Evolutionary conservation across 2,888 invertebrate species (phyloP).

Genomic region (Drosophila prostipennis): DNA sequence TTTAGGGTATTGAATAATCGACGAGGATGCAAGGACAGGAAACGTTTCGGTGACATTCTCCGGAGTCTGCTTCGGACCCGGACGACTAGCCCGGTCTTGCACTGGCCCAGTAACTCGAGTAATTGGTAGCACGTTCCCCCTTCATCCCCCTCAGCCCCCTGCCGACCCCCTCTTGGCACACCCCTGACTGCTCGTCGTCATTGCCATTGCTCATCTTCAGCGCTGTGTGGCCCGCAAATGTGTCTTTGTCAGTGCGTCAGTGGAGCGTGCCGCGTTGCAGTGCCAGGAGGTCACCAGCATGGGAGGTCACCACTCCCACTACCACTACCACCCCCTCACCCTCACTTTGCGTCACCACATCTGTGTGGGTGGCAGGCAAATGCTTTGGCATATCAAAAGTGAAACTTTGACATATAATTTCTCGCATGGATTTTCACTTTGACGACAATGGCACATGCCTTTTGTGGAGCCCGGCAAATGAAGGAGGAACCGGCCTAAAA

Average conservation of each 20-base stretch:
- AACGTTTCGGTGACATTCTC: conserved; percentile 63
- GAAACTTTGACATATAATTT: conserved; percentile 79
- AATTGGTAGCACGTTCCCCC: conserved; percentile 56
- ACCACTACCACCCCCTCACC: not conserved
- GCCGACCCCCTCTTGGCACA: not conserved
- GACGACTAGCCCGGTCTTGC: conserved; percentile 48
- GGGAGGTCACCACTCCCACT: not conserved
- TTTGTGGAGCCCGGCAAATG: conserved; percentile 20
- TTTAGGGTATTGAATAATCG: not conserved
- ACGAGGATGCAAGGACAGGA: conserved; percentile 51
- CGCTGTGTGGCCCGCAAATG: conserved; percentile 54
- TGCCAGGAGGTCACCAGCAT: conserved; percentile 26
- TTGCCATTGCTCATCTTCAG: conserved; percentile 44
- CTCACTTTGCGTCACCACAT: not conserved
- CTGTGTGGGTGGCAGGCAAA: conserved; percentile 33
- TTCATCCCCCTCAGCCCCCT: no score
- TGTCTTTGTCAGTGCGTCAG: conserved; percentile 76
- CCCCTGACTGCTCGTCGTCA: conserved; percentile 19
- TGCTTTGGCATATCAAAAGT: conserved; percentile 75
- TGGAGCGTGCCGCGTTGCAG: conserved; percentile 62
- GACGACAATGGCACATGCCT: conserved; percentile 66
- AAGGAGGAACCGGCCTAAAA: conserved; percentile 15
- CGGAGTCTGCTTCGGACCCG: conserved; percentile 20
- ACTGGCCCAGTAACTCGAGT: conserved; percentile 70
- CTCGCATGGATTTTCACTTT: conserved; percentile 79